Percentiles rank a stretch among this genome's conserved stretches.
These are phyloP conservation scores for Chauna torquata DNA, from an alignment of 2,113 vertebrate genomes.

Conservation along the genomic window DNA sequence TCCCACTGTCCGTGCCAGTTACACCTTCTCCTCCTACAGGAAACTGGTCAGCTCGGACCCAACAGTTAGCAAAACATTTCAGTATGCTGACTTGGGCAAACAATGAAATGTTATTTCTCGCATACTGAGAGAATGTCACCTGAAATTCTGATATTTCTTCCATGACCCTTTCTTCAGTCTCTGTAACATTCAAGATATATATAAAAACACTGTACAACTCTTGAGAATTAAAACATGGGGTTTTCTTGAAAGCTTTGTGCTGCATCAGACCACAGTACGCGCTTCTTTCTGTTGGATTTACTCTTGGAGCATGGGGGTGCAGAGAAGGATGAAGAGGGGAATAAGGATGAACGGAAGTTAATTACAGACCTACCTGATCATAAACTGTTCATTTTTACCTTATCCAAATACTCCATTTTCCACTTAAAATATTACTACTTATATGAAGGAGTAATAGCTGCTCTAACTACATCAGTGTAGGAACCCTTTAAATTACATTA, in stretches of 20 bases:
- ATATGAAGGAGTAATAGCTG: background rate
- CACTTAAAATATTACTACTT: background rate
- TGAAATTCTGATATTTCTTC: background rate
- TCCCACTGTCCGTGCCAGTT: background rate
- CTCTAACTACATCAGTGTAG: background rate
- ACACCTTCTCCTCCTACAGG: background rate
- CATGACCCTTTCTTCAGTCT: background rate
- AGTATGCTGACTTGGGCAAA: background rate
- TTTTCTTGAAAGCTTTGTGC: background rate
- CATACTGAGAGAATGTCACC: background rate
- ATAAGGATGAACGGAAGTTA: background rate
- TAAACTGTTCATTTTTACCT: background rate
- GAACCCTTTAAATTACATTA: background rate
- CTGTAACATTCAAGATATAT: background rate
- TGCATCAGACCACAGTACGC: background rate
- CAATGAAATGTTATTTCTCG: background rate
- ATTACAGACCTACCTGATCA: background rate
- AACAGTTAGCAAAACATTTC: background rate
- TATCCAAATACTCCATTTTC: background rate
- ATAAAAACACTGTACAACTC: background rate
- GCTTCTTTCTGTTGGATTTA: background rate
- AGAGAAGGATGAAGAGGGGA: background rate
- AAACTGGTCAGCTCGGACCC: background rate
- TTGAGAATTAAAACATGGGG: background rate
- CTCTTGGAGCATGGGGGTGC: background rate